A percentile compares a stretch with the other conserved stretches of the same genome.
Evolutionary conservation across 2,888 invertebrate species (phyloP).

Genomic region (Catocala nupta): DNA sequence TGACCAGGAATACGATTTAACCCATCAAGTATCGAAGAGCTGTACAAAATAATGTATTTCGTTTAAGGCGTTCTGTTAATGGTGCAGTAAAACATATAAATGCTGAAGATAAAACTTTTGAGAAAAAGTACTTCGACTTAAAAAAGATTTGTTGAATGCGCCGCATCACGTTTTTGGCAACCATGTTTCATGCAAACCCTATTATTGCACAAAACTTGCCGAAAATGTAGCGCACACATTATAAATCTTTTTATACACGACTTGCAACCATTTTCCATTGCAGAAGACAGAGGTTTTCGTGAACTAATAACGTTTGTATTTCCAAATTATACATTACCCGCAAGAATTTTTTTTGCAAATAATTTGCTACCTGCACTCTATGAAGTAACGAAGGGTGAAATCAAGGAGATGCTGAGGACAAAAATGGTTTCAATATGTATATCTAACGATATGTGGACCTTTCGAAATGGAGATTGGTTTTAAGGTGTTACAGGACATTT

Average conservation of each 20-base stretch:
- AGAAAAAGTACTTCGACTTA: too few species aligned
- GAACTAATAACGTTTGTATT: conserved; percentile 12
- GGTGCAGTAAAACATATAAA: too few species aligned
- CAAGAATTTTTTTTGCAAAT: conserved; percentile 2
- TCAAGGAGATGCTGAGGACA: neutral
- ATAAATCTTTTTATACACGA: conserved; percentile 4
- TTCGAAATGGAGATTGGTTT: conserved; percentile 17
- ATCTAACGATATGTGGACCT: conserved; percentile 22
- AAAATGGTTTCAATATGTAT: conserved; percentile 13
- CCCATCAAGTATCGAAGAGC: too few species aligned
- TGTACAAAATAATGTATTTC: too few species aligned
- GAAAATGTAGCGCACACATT: too few species aligned
- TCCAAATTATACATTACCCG: conserved; percentile 10
- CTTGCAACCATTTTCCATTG: conserved; percentile 16
- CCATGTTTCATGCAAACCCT: too few species aligned
- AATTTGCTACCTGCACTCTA: neutral
- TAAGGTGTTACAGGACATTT: neutral
- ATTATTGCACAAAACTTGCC: too few species aligned
- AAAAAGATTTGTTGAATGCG: too few species aligned
- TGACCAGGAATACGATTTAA: too few species aligned
- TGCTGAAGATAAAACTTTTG: too few species aligned
- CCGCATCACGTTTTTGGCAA: too few species aligned
- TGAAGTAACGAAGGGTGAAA: neutral
- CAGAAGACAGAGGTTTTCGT: conserved; percentile 17
- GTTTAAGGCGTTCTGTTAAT: too few species aligned